Evolutionary conservation across 2,888 invertebrate genomes (phyloP).

Genomic region (Sminthurides aquaticus): DNA sequence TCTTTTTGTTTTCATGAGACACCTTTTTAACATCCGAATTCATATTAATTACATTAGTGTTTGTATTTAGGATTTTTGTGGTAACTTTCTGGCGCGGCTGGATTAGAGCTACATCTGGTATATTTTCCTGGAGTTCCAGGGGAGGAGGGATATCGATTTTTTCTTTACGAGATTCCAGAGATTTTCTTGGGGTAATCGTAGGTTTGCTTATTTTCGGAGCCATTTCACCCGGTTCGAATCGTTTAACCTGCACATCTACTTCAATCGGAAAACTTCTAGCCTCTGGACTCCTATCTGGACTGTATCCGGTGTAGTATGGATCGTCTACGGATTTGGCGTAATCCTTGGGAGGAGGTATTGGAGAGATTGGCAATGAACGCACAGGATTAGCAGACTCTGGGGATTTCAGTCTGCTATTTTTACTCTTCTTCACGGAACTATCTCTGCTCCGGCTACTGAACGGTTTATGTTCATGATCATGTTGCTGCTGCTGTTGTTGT

Average conservation of each 20-base stretch:
- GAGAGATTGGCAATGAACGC: background rate
- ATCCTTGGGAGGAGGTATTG: background rate
- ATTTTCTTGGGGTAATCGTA: background rate
- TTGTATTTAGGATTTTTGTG: constrained; percentile 5
- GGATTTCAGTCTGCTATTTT: constrained; percentile 8
- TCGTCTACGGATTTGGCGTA: constrained; percentile 5
- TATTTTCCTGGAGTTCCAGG: background rate
- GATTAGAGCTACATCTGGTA: background rate
- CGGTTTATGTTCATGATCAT: constrained; percentile 17
- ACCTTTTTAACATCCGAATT: background rate
- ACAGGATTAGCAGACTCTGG: background rate
- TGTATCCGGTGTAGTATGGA: background rate
- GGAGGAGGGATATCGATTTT: background rate
- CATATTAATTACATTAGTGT: background rate
- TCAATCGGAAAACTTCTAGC: constrained; percentile 16
- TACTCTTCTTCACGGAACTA: constrained; percentile 2
- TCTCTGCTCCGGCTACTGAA: constrained; percentile 2
- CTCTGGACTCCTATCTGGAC: background rate
- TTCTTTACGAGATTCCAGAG: background rate
- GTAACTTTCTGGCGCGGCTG: background rate
- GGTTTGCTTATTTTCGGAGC: background rate
- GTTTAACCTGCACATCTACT: constrained; percentile 16
- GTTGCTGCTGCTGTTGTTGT: constrained; percentile 13
- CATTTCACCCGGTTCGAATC: background rate
- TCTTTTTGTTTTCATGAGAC: background rate